These are phyloP conservation scores for Herpailurus yagouaroundi DNA, from an alignment of 2,113 vertebrate genomes.

Conservation along the genomic window DNA sequence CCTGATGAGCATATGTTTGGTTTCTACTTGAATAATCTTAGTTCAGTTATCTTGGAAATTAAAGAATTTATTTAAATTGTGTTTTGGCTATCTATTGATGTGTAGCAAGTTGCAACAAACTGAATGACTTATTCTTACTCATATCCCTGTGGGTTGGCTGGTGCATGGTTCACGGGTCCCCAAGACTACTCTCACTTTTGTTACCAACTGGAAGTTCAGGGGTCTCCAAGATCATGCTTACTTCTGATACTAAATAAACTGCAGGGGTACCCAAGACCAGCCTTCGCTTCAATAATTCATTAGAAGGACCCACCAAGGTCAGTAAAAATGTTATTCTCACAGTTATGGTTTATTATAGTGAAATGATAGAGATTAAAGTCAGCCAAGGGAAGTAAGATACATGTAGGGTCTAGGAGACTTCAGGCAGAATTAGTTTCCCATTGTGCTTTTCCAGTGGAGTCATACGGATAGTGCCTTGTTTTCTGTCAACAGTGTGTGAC, in stretches of 20 bases:
- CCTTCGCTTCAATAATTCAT: background rate
- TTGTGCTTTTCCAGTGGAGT: background rate
- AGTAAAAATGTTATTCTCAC: background rate
- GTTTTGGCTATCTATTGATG: background rate
- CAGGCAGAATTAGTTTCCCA: background rate
- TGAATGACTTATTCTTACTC: background rate
- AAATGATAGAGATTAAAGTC: background rate
- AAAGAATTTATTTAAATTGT: background rate
- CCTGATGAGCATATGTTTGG: background rate
- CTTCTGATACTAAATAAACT: background rate
- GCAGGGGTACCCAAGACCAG: accelerated
- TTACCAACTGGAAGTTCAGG: background rate
- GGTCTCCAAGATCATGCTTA: background rate
- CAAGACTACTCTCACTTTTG: background rate
- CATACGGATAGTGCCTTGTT: background rate
- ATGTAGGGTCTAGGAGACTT: background rate
- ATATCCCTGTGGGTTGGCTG: background rate
- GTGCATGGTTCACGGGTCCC: background rate
- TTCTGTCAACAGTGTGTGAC: background rate
- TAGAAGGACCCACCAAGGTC: background rate
- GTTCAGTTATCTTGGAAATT: background rate
- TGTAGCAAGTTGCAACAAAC: background rate
- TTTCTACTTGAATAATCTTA: background rate
- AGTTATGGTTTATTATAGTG: background rate
- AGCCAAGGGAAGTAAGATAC: background rate